Evolutionary conservation across 2,888 invertebrate species (phyloP), one percentile per base, ranked within the genome.

Genomic region (Camponotus fellah): DNA sequence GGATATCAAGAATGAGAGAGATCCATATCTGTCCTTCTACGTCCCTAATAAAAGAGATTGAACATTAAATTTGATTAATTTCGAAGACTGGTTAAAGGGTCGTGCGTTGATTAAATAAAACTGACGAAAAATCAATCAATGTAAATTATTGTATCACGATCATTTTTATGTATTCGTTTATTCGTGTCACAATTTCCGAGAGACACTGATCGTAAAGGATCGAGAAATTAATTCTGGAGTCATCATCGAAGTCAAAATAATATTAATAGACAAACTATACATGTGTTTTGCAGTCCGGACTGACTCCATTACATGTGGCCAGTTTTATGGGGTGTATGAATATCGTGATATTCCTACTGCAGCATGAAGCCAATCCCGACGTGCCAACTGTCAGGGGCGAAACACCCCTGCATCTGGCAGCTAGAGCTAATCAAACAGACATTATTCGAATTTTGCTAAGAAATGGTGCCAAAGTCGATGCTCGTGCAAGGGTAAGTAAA

Each of bases 291-390:
- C 95, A 97, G 96, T 97, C 97, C 40, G 99, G 99, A 0, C 95
- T 99, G 90, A 99, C 99, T 3, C 99, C 99, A 0, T 96, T 99
- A 40, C 99, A 99, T 95, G 99, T 99, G 86, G 99, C 99, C 9
- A 97, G 99, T 91, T 99, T 99, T 96, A 99, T 99, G 99, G 99
- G 99, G 84, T 99, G 99, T 95, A 99, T 99, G 98, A 99, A 99
- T 95, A 99, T 99, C 93, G 99, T 99, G 87, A 97, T 99, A 92
- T 99, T 98, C 95, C 96, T 99, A 94, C 96, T 99, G 86, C 98
- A 98, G 95, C 97, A 99, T 92, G 98, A 99, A 87, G 99, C 99
- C 32, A 97, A 97, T 93, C 98, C 99, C 0, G 99, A 99, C 95
- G 97, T 98, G 80, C 97, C 98, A 85, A 99, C 99, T 0, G 98